Conservation (phyloP, 1,140 invertebrate genomes). For the Megalopta genalis region DNA sequence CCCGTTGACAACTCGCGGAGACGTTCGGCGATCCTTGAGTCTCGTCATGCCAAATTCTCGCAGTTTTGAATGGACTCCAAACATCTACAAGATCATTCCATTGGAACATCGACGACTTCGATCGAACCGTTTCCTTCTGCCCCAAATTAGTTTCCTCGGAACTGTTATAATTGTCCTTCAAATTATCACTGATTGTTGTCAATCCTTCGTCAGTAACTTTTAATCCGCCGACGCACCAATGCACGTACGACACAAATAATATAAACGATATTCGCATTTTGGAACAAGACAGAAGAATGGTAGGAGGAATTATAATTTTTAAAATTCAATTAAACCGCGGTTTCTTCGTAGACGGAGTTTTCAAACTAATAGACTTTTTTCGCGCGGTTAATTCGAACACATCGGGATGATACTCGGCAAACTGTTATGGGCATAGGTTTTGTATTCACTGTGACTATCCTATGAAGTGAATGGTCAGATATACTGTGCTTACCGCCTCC, state of each 20-base stretch:
- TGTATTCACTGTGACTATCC: conserved; percentile 45
- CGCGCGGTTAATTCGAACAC: too few species aligned
- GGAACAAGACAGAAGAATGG: not conserved
- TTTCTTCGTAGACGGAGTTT: not conserved
- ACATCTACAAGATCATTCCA: conserved; percentile 36
- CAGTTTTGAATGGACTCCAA: conserved; percentile 56
- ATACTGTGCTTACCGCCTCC: conserved; percentile 55
- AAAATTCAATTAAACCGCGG: not conserved
- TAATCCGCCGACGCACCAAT: not conserved
- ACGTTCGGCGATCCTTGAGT: conserved; percentile 27
- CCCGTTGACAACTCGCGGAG: conserved; percentile 46
- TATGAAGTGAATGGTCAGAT: conserved; percentile 58
- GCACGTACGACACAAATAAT: not conserved
- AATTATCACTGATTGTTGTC: not conserved
- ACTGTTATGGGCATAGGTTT: not conserved
- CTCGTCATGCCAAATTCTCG: conserved; percentile 41
- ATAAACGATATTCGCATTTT: not conserved
- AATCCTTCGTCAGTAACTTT: not conserved
- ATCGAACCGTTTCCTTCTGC: not conserved
- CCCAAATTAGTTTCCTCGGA: not conserved
- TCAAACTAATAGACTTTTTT: not conserved
- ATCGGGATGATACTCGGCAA: too few species aligned
- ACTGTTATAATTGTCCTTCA: not conserved
- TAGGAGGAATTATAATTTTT: too few species aligned
- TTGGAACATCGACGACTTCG: not conserved